phyloP scores from a whole-genome alignment of 2,797 vertebrate genomes.

The Lates japonicus region DNA sequence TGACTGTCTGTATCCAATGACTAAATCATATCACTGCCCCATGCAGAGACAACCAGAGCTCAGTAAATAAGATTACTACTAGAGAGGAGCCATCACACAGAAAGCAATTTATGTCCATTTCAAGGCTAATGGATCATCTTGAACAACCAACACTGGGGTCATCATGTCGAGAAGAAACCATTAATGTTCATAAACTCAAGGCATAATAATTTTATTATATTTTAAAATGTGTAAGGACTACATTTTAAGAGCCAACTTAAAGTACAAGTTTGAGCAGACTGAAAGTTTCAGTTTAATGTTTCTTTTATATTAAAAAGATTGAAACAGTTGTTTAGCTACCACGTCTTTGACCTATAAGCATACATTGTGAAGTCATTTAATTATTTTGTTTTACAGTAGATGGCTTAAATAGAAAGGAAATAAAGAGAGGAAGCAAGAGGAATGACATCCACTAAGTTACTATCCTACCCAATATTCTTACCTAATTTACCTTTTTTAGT shows the following conservation, averaged over 20 bases:
- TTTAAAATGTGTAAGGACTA: background rate
- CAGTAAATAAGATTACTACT: conserved; percentile 72
- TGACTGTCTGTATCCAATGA: conserved; percentile 27
- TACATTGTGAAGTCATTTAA: background rate
- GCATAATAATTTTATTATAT: background rate
- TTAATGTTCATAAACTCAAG: conserved; percentile 16
- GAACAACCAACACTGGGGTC: conserved; percentile 33
- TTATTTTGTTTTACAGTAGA: background rate
- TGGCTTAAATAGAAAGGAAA: background rate
- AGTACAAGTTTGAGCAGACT: background rate
- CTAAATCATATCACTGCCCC: conserved; percentile 56
- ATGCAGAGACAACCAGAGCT: conserved; percentile 52
- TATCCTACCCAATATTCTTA: background rate
- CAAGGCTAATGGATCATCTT: conserved; percentile 56
- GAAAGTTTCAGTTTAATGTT: background rate
- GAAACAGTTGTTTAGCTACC: background rate
- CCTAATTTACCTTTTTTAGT: background rate
- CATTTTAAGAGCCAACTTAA: background rate
- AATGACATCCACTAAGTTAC: background rate
- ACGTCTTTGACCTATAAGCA: background rate
- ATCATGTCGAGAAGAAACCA: conserved; percentile 29
- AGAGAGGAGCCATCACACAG: conserved; percentile 53
- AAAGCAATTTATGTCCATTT: conserved; percentile 69
- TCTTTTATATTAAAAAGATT: background rate
- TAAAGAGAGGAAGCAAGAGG: background rate